Evolutionary conservation across 1,140 invertebrate species (phyloP).

Genomic region (Contarinia nasturtii): DNA sequence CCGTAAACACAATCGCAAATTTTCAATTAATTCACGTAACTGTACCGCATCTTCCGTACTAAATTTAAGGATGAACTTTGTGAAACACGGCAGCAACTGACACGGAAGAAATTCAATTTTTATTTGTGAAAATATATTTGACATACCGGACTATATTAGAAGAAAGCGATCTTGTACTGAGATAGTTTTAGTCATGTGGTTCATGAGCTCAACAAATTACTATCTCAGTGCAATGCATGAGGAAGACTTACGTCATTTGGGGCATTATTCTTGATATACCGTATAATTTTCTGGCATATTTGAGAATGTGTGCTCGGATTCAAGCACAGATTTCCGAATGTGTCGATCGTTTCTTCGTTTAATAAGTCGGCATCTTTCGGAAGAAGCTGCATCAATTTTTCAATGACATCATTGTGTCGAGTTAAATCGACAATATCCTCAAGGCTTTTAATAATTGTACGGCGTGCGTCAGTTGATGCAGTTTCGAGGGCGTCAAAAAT

Average conservation of each 20-base stretch:
- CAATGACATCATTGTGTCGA: constrained; percentile 18
- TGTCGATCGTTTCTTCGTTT: constrained; percentile 12
- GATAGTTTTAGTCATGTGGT: too few species aligned
- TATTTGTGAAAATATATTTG: not conserved
- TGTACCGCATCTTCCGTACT: constrained; percentile 15
- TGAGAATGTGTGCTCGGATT: constrained; percentile 10
- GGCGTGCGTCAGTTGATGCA: constrained; percentile 8
- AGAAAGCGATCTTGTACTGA: not conserved
- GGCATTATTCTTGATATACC: constrained; percentile 13
- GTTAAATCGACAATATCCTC: constrained; percentile 15
- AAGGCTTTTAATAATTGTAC: constrained; percentile 15
- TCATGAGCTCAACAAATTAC: too few species aligned
- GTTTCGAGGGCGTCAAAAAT: constrained; percentile 14
- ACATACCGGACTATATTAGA: not conserved
- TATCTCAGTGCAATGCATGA: too few species aligned
- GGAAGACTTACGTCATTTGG: not conserved
- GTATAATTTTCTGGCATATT: constrained; percentile 12
- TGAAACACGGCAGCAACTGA: constrained; percentile 8
- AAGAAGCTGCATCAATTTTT: constrained; percentile 16
- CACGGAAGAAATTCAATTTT: constrained; percentile 4
- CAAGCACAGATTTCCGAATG: constrained; percentile 15
- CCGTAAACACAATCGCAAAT: constrained; percentile 14
- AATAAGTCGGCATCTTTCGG: constrained; percentile 14
- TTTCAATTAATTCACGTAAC: not conserved
- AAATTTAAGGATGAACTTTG: constrained; percentile 15